Evolutionary conservation across 2,113 vertebrate species (phyloP), one percentile per base, ranked within the genome.

Genomic region (Pavo muticus): DNA sequence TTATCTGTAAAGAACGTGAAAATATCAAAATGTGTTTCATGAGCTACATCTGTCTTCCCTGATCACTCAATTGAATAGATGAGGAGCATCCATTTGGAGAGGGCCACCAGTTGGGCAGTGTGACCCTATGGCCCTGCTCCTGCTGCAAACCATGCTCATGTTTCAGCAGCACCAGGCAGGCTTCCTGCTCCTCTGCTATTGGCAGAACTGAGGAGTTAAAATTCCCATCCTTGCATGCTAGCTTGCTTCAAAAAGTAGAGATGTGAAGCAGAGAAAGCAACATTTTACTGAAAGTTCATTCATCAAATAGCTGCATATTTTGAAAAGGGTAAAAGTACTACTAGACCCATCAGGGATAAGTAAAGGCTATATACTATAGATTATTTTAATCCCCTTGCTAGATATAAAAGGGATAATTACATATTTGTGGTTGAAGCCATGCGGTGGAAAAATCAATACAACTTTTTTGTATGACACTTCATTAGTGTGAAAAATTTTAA

Each of bases 401-500:
- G 99, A 99, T 99, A 99, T 99, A 99, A 99, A 99, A 99, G 97
- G 99, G 99, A 99, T 99, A 99, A 99, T 99, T 99, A 99, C 99
- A 99, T 99, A 99, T 99, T 99, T 99, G 99, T 99, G 99, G 99
- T 99, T 98, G 99, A 99, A 99, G 98, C 98, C 99, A 99, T 99
- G 99, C 98, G 99, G 98, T 99, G 98, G 98, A 99, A 99, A 99
- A 99, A 99, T 99, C 99, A 99, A 99, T 99, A 99, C 98, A 98
- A 98, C 98, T 98, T 99, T 99, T 99, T 99, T 99, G 99, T 99
- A 99, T 99, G 99, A 99, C 99, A 99, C 99, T 99, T 99, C 99
- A 99, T 99, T 99, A 99, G 99, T 98, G 99, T 99, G 99, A 99
- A 99, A 99, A 99, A 99, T 99, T 99, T 99, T 98, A 97, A 98